Base-by-base conservation (phyloP, 2,888 invertebrate species). In the Lordiphosa andalusiaca region DNA sequence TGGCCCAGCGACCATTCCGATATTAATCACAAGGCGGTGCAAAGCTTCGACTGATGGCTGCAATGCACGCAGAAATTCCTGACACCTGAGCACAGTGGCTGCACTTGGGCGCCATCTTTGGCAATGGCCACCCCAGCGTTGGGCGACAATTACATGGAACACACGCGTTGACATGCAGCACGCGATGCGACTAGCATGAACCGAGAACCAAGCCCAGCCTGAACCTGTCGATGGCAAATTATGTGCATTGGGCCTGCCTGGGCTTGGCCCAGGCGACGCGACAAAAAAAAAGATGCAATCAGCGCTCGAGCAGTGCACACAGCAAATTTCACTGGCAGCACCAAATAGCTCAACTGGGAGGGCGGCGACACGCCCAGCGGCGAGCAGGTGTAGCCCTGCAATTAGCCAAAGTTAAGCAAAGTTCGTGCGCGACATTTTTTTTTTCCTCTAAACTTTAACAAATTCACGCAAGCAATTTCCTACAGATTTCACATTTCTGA, bases 91-190 rank as follows among this genome's bases (percentile, higher is more conserved):
- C 63, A 66, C 66, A 38, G 67, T 63, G 63, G 12, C 13, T 16
- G 62, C 36, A 49, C 49, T 9, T 10, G 12, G 60, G 39, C 71
- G 69, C 80, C 75, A 72, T 72, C 67, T 72, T 67, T 57, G 3
- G 51, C 53, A 54, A 55, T 72, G 69, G 56, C 72, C 69, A 71
- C 70, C 71, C 53, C 54, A 16, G 16, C 16, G 60, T 44, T 56
- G 44, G 51, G 58, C 70, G 78, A 75, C 82, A 84, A 84, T 84
- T 77, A 84, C 84, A 76, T 40, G 66, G 84, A 72, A 76, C 73
- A 72, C 86, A 73, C 69, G 85, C 81, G 87, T 78, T 86, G 87
- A 87, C 87, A 87, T 87, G 87, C 80, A 71, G 86, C 86, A 86
- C 87, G 86, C 86, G 84, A 86, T 73, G 72, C 82, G 63, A 47